These are phyloP conservation scores for Diadophis punctatus DNA, from an alignment of 2,113 vertebrate genomes.

Conservation along the genomic window DNA sequence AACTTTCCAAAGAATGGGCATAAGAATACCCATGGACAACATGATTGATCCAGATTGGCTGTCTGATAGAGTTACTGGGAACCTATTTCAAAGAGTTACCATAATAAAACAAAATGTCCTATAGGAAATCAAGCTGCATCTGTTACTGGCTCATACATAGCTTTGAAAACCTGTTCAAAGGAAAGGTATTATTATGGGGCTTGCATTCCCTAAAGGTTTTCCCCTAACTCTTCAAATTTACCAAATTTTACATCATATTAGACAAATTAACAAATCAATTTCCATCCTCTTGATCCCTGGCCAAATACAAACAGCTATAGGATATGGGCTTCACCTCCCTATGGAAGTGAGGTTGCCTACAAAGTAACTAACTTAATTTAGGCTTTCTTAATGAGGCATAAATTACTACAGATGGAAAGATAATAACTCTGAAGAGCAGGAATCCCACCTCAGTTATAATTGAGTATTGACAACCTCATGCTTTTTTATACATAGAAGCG, in stretches of 20 bases:
- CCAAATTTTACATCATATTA: background rate
- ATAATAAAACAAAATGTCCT: background rate
- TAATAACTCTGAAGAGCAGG: constrained; percentile 9
- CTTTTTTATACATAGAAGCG: background rate
- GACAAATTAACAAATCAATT: background rate
- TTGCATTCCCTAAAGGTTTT: background rate
- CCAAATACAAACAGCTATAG: background rate
- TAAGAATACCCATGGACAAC: background rate
- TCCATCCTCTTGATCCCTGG: too few relatives aligned
- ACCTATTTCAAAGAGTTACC: background rate
- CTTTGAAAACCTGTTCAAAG: background rate
- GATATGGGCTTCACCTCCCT: background rate
- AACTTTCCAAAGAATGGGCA: background rate
- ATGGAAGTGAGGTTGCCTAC: background rate
- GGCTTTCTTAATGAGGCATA: background rate
- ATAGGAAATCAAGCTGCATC: background rate
- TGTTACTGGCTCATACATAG: background rate
- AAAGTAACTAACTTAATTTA: background rate
- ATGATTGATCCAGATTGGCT: background rate
- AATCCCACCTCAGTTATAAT: background rate
- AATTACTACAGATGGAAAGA: constrained; percentile 13
- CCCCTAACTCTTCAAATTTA: background rate
- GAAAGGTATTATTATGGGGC: background rate
- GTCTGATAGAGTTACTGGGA: background rate
- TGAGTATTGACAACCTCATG: background rate